Conservation (phyloP, 2,888 invertebrate species). For the Busseola fusca region DNA sequence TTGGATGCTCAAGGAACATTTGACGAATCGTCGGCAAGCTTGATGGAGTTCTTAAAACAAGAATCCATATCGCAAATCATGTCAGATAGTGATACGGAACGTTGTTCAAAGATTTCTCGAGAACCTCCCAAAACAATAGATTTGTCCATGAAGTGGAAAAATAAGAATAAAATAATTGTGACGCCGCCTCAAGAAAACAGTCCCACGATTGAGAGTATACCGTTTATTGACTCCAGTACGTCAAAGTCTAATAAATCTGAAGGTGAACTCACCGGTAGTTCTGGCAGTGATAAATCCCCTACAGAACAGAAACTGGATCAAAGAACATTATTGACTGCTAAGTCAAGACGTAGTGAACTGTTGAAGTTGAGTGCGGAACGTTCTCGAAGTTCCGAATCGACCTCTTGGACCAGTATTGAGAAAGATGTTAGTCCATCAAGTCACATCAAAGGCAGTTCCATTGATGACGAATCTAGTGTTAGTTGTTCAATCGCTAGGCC, state of each 20-base stretch:
- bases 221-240: conserved; percentile 83
- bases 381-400: conserved; percentile 93
- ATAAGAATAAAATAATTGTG: conserved; percentile 89
- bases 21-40: conserved; percentile 89
- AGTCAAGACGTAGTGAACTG: conserved; percentile 87
- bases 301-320: conserved; percentile 80
- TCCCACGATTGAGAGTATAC: conserved; percentile 88
- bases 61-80: conserved; percentile 81
- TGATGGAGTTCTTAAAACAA: conserved; percentile 84
- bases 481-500: conserved; percentile 94
- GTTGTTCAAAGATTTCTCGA: conserved; percentile 71
- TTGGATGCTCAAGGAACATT: conserved; percentile 89
- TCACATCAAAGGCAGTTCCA: conserved; percentile 91
- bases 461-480: conserved; percentile 92
- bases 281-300: conserved; percentile 84
- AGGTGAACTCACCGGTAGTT: conserved; percentile 84
- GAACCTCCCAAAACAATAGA: conserved; percentile 76
- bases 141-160: conserved; percentile 84
- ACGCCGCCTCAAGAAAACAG: conserved; percentile 90
- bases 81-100: conserved; percentile 84
- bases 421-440: conserved; percentile 91
- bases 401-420: conserved; percentile 94
- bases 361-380: conserved; percentile 92
- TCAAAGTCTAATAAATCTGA: conserved; percentile 83
- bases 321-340: conserved; percentile 82